Evolutionary conservation across 37 sponge, comb jelly and placozoan genomes (phyloP).

Genomic region (Beroe forskalii): DNA sequence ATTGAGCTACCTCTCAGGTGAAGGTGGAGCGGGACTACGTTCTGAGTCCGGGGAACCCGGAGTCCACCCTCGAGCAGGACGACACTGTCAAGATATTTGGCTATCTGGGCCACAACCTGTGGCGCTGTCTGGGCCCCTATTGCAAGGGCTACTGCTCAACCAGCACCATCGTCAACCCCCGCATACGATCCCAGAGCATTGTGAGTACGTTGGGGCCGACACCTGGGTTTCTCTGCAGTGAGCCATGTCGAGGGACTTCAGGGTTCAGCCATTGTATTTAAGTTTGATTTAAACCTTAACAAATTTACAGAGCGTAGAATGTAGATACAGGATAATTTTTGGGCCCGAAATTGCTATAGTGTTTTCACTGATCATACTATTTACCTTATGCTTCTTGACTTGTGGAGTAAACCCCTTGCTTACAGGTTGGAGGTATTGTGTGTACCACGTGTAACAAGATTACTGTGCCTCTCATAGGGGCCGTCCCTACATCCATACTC

Average conservation of each 20-base stretch:
- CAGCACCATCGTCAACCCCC: conserved; percentile 14
- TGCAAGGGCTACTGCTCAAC: conserved; percentile 6
- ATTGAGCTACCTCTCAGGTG: too few species aligned
- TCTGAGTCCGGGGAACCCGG: conserved; percentile 57
- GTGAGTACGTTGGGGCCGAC: too few species aligned
- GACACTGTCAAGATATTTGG: conserved; percentile 37
- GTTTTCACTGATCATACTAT: too few species aligned
- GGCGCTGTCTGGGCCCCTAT: conserved; percentile 25
- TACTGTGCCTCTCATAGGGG: conserved; percentile 27
- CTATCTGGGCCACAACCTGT: conserved; percentile 49
- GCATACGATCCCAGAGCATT: conserved; percentile 15
- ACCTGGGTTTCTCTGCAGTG: too few species aligned
- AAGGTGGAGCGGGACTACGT: conserved; percentile 31
- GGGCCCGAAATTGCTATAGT: too few species aligned
- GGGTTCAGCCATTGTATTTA: too few species aligned
- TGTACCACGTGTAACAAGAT: conserved; percentile 45
- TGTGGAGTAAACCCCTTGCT: too few species aligned
- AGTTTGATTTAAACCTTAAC: too few species aligned
- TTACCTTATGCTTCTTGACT: too few species aligned
- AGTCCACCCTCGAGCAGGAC: neutral
- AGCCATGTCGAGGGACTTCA: too few species aligned
- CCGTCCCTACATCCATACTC: conserved; percentile 60
- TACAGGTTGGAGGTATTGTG: conserved; percentile 34
- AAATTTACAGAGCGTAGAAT: too few species aligned
- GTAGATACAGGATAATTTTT: too few species aligned